Evolutionary conservation across 2,113 vertebrate species (phyloP), one percentile per base, ranked within the genome.

Genomic region (Hippocampus zosterae): DNA sequence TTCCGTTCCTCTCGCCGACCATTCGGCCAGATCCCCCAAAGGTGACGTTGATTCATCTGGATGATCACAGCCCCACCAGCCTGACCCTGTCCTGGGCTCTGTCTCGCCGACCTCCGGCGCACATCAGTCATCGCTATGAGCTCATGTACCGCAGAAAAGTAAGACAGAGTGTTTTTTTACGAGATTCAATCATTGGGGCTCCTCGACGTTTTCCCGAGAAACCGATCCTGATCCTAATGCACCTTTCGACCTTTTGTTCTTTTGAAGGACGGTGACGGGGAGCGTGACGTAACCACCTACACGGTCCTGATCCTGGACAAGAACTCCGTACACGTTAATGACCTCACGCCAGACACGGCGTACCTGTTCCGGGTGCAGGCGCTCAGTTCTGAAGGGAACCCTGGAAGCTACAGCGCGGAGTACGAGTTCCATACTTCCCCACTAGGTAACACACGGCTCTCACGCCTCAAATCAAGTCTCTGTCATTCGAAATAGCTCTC

Each of bases 111-210:
- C 93, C 94, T 83, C 92, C 92, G 70, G 92, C 90, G 72, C 92
- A 94, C 0, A 91, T 94, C 82, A 93, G 83, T 90, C 89, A 90
- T 67, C 95, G 93, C 78, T 99, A 96, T 0, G 95, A 99, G 84
- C 93, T 99, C 84, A 98, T 95, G 91, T 98, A 97, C 92, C 95
- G 93, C 83, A 94, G 94, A 87, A 98, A 98, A 94, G 97, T 98
- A 89, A 65, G 83, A 70, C n/a, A 0, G 53, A 60, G 29, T 9
- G 52, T 65, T 76, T 70, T 70, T 71, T 61, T 65, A 57, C 16
- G 25, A 29, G 8, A n/a, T 55, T 55, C 48, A 21, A 7, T 11
- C 0, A 11, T 18, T 11, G 27, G 29, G 65, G 65, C 44, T 53
- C n/a, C 48, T 37, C 42, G 2, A 9, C 23, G 21, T 55, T 33